Percentiles rank a stretch among this genome's conserved stretches.
phyloP scores from a whole-genome alignment of 1,140 invertebrate species.

The Sminthurinus signatus region DNA sequence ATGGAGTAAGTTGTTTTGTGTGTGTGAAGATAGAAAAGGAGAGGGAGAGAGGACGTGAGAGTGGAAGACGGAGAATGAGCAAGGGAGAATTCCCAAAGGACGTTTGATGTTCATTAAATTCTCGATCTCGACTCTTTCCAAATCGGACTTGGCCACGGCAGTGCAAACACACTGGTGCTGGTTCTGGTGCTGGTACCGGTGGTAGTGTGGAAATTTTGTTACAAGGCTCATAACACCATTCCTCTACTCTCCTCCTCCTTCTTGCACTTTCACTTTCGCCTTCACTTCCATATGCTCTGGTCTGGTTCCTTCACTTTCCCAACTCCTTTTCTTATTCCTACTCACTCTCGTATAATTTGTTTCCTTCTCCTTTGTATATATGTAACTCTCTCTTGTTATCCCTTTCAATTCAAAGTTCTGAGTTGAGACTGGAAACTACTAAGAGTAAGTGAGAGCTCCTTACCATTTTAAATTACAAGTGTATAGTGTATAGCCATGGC shows the following conservation, averaged over 20 bases:
- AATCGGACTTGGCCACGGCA: slow-evolving; percentile 28
- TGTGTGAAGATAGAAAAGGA: slow-evolving; percentile 13
- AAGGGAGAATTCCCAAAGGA: slow-evolving; percentile 29
- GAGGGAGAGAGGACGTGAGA: slow-evolving; percentile 23
- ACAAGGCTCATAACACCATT: slow-evolving; percentile 3
- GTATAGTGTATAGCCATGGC: no score
- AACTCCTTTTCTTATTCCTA: not conserved
- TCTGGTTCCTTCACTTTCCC: not conserved
- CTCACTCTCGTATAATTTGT: no score
- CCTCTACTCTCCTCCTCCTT: not conserved
- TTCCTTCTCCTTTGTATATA: not conserved
- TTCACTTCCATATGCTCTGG: not conserved
- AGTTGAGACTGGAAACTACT: not conserved
- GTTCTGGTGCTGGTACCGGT: not conserved
- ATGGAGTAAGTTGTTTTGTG: not conserved
- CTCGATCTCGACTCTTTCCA: slow-evolving; percentile 28
- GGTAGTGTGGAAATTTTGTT: slow-evolving; percentile 31
- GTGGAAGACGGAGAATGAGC: slow-evolving; percentile 13
- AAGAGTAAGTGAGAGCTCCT: not conserved
- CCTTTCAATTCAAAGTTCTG: not conserved
- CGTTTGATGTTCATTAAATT: slow-evolving; percentile 40
- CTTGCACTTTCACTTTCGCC: not conserved
- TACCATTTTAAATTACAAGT: no score
- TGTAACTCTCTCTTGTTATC: not conserved
- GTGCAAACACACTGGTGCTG: slow-evolving; percentile 18